A percentile compares a stretch with the other conserved stretches of the same genome.
These are phyloP conservation scores for Argentina silus DNA, from an alignment of 2,797 vertebrate genomes.

Conservation along the genomic window DNA sequence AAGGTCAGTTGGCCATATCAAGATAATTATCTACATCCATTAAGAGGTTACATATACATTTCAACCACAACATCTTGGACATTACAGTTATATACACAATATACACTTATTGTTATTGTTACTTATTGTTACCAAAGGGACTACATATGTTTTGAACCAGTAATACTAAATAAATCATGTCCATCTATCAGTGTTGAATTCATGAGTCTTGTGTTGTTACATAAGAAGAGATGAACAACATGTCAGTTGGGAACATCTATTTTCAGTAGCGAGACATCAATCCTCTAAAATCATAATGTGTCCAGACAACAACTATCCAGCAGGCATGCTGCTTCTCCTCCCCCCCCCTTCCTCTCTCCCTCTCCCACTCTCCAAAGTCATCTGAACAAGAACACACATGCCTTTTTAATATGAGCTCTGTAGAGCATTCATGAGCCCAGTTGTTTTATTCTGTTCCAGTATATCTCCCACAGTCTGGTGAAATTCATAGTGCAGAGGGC, in stretches of 20 bases:
- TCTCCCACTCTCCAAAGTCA: slow-evolving; percentile 28
- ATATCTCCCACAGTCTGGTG: too few relatives aligned
- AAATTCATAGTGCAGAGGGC: not conserved
- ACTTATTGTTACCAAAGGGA: too few relatives aligned
- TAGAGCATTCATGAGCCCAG: not conserved
- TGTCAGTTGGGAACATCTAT: slow-evolving; percentile 63
- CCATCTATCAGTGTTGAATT: slow-evolving; percentile 41
- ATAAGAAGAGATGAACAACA: slow-evolving; percentile 51
- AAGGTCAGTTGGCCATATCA: not conserved
- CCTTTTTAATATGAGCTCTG: not conserved
- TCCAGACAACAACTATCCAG: slow-evolving; percentile 71
- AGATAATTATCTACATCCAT: too few relatives aligned
- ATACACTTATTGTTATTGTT: too few relatives aligned
- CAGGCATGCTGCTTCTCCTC: slow-evolving; percentile 58
- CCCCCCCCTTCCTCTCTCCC: slow-evolving; percentile 24
- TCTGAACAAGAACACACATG: not conserved
- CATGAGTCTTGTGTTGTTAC: slow-evolving; percentile 46
- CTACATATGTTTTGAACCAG: too few relatives aligned
- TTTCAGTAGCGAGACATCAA: slow-evolving; percentile 51
- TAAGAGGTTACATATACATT: too few relatives aligned
- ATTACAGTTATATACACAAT: too few relatives aligned
- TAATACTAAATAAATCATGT: slow-evolving; percentile 24
- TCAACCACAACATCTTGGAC: too few relatives aligned
- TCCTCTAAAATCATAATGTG: slow-evolving; percentile 65
- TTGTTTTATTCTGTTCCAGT: too few relatives aligned